phyloP scores from a whole-genome alignment of 2,888 invertebrate genomes.

The Cremastobaeus sp. region DNA sequence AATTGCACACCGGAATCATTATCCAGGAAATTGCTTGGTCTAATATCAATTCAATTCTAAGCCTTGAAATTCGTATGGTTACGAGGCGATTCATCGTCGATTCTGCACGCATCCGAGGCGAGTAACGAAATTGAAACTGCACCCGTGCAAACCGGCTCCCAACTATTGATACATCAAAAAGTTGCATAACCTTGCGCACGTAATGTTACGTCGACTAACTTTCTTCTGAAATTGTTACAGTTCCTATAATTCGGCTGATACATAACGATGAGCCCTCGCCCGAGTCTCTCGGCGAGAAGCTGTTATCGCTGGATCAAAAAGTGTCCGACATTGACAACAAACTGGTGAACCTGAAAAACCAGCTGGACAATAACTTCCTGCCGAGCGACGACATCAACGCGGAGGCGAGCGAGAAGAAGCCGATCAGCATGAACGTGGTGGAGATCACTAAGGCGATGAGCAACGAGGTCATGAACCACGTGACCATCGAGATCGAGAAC shows the following conservation, averaged over 20 bases:
- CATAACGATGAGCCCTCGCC: conserved; percentile 69
- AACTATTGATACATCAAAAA: conserved; percentile 38
- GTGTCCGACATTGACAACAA: conserved; percentile 90
- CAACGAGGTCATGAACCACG: conserved; percentile 88
- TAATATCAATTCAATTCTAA: too few relatives aligned
- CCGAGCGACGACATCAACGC: conserved; percentile 90
- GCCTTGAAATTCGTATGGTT: too few relatives aligned
- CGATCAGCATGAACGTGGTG: conserved; percentile 89
- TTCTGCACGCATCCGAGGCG: too few relatives aligned
- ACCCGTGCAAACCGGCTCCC: conserved; percentile 17
- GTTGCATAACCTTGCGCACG: conserved; percentile 33
- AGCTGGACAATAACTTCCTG: conserved; percentile 87
- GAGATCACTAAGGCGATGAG: conserved; percentile 91
- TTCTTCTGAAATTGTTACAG: conserved; percentile 63
- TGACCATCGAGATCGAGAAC: conserved; percentile 89
- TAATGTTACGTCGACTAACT: conserved; percentile 45
- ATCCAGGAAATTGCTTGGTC: too few relatives aligned
- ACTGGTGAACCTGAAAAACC: conserved; percentile 87
- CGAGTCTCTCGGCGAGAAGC: conserved; percentile 73
- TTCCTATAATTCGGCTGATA: conserved; percentile 70
- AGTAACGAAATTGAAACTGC: conserved; percentile 4
- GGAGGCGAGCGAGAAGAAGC: conserved; percentile 92
- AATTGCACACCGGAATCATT: too few relatives aligned
- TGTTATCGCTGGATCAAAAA: conserved; percentile 88
- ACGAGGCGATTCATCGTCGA: too few relatives aligned